Evolutionary conservation across 2,797 vertebrate genomes (phyloP), one percentile per base, ranked within the genome.

Genomic region (Darevskia nairensis): DNA sequence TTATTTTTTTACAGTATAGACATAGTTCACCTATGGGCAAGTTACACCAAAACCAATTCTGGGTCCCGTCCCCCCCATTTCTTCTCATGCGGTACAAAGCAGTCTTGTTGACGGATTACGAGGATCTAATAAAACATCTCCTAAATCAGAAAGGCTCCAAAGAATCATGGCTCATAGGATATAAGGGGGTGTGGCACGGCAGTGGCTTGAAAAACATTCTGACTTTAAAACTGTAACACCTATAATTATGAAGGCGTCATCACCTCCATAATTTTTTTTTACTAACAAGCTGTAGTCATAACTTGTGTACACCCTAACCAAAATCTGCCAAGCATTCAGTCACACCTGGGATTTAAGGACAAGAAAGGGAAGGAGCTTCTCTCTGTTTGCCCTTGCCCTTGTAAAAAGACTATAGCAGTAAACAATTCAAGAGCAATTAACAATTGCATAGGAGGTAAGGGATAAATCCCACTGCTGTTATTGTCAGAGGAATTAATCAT

Each of bases 241-340:
- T 97, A 92, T 97, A 97, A 97, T 97, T 97, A 97, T 7, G 17
- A 92, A 96, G 94, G 96, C 92, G 92, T 97, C 96, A 95, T 96
- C 95, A 94, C 94, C 95, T 96, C 94, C 91, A 89, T 96, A 87
- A 85, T 86, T 91, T 74, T 83, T 88, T 91, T 95, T 92, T 76
- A 89, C 95, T 95, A 95, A 95, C 95, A 93, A 96, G 95, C 91
- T 93, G 86, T 80, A 95, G 94, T 94, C 88, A 94, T 88, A 94
- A 93, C 93, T 90, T 86, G 89, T 39, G 90, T 90, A 91, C 93
- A 90, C 89, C 93, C 93, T 93, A 94, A 94, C 94, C 94, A 91
- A 96, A 96, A 94, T 94, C 94, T 90, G 94, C 94, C 91, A 93
- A 89, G 94, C 82, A n/a, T 93, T 96, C 84, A 89, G 59, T 71